Conservation (phyloP, 2,113 vertebrate genomes). For the Lichenostomus cassidix region DNA sequence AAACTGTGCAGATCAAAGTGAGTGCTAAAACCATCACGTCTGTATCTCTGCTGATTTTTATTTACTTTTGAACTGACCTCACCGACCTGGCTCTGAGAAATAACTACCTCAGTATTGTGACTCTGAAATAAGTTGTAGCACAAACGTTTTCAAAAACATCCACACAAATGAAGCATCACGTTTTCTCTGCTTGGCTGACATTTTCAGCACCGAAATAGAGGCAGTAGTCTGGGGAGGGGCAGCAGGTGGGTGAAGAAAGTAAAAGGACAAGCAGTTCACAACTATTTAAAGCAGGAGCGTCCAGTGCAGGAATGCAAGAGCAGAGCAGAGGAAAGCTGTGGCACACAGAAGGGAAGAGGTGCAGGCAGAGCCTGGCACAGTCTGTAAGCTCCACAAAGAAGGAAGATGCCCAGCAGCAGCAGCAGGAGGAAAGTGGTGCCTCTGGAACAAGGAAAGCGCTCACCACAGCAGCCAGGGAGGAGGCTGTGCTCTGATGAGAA, state of each 20-base stretch:
- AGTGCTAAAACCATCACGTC: neutral
- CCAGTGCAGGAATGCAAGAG: neutral
- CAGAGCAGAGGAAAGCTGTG: neutral
- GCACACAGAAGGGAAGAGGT: too few species aligned
- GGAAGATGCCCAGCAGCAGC: neutral
- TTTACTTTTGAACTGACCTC: neutral
- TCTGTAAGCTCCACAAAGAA: rapidly evolving
- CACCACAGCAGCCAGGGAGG: rapidly evolving
- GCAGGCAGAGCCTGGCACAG: neutral
- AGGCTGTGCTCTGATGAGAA: neutral
- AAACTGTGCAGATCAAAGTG: neutral
- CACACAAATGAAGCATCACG: rapidly evolving
- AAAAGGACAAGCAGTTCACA: neutral
- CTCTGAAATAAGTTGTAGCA: neutral
- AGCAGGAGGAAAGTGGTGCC: neutral
- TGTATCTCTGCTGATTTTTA: neutral
- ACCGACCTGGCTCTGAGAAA: neutral
- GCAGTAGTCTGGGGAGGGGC: neutral
- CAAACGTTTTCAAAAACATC: neutral
- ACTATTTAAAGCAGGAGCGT: neutral
- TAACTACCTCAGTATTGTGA: neutral
- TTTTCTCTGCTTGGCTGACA: neutral
- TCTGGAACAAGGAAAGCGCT: neutral
- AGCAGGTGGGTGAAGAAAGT: neutral
- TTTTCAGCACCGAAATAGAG: neutral